A percentile compares a stretch with the other conserved stretches of the same genome.
These are phyloP conservation scores for Physella acuta DNA, from an alignment of 1,140 invertebrate genomes.

Conservation along the genomic window DNA sequence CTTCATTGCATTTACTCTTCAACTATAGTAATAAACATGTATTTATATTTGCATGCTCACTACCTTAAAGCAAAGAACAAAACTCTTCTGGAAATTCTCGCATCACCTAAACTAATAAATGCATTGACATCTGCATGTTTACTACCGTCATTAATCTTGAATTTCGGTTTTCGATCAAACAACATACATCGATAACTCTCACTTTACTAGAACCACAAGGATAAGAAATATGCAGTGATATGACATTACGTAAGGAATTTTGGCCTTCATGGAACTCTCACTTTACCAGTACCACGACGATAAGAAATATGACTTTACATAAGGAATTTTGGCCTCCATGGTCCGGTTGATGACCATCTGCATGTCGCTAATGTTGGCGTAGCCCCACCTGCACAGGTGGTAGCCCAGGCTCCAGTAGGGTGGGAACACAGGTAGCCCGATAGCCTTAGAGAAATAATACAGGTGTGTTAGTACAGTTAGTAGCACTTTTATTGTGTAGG, in stretches of 20 bases:
- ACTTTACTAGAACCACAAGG: background rate
- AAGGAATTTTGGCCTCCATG: slow-evolving; percentile 41
- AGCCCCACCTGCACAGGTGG: slow-evolving; percentile 48
- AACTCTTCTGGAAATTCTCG: too few relatives aligned
- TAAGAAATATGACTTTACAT: too few relatives aligned
- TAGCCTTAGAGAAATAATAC: slow-evolving; percentile 31
- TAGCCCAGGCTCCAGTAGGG: slow-evolving; percentile 52
- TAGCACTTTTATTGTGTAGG: background rate
- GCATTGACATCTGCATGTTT: too few relatives aligned
- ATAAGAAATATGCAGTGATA: background rate
- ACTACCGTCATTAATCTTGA: too few relatives aligned
- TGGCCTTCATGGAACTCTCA: too few relatives aligned
- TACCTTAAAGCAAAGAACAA: too few relatives aligned
- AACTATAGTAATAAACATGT: background rate
- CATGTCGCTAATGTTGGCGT: slow-evolving; percentile 41
- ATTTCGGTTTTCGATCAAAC: too few relatives aligned
- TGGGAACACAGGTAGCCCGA: slow-evolving; percentile 44
- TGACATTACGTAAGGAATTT: background rate
- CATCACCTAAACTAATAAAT: too few relatives aligned
- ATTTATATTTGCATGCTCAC: too few relatives aligned
- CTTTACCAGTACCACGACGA: too few relatives aligned
- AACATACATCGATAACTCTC: too few relatives aligned
- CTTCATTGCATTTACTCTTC: background rate
- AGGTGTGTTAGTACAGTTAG: background rate
- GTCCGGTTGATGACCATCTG: slow-evolving; percentile 42